phyloP scores from a whole-genome alignment of 2,113 vertebrate genomes.

The Boulengeromyrus knoepffleri region DNA sequence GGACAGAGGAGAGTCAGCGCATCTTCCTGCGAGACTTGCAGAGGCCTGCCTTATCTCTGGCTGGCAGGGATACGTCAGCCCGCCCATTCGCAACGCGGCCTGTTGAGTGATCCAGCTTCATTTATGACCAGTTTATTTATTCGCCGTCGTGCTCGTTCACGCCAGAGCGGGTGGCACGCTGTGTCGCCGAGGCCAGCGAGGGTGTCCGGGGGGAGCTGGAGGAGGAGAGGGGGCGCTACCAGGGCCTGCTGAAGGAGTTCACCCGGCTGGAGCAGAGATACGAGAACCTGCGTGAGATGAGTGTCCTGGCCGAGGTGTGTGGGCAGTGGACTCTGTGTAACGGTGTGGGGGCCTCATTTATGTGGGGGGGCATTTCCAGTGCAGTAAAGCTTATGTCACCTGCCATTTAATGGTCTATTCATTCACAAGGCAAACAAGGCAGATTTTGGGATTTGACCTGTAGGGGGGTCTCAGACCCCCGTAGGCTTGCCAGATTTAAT shows the following conservation, averaged over 20 bases:
- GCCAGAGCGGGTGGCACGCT: constrained; percentile 41
- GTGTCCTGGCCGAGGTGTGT: constrained; percentile 56
- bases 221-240: constrained; percentile 59
- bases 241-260: constrained; percentile 63
- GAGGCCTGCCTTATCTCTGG: neutral
- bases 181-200: constrained; percentile 28
- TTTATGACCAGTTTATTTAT: neutral
- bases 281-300: constrained; percentile 63
- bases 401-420: neutral
- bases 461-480: neutral
- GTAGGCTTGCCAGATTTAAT: neutral
- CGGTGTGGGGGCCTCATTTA: neutral
- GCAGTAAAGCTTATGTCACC: neutral
- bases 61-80: neutral
- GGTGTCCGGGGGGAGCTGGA: constrained; percentile 56
- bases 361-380: neutral
- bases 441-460: neutral
- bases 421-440: neutral
- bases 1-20: neutral
- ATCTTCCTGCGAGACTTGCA: neutral
- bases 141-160: neutral
- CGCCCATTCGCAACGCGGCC: neutral
- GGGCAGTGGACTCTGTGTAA: neutral
- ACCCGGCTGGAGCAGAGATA: constrained; percentile 66
- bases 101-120: neutral